Conservation (phyloP, 2,113 vertebrate genomes). For the Rousettus leschenaultii region DNA sequence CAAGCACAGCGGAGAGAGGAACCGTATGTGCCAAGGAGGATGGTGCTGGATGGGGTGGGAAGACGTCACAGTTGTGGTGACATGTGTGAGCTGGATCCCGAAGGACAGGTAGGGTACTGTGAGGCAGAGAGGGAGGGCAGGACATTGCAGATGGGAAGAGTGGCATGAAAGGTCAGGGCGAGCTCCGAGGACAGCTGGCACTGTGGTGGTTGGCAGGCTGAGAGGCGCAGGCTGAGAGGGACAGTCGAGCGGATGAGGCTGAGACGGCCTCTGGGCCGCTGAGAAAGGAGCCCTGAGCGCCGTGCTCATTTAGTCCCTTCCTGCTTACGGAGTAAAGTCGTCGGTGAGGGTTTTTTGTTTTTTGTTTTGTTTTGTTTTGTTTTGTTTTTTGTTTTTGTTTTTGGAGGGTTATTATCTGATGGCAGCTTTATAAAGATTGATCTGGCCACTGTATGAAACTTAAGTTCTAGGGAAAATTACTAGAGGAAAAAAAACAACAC, state of each 20-base stretch:
- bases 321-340: neutral
- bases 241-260: neutral
- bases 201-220: neutral
- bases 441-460: neutral
- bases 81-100: neutral
- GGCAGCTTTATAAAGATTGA: neutral
- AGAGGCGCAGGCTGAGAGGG: neutral
- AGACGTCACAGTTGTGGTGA: neutral
- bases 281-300: neutral
- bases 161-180: neutral
- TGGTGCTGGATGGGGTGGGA: neutral
- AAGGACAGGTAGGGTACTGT: neutral
- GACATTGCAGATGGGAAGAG: neutral
- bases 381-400: no score
- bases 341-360: neutral
- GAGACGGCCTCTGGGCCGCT: neutral
- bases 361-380: no score
- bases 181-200: neutral
- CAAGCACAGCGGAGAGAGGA: neutral
- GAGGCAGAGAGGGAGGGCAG: neutral
- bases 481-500: neutral
- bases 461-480: neutral
- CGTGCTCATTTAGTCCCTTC: accelerated
- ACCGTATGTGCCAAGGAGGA: neutral
- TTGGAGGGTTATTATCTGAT: neutral